These are phyloP conservation scores for Drosophila lacicola DNA, from an alignment of 2,888 invertebrate species.

Conservation along the genomic window DNA sequence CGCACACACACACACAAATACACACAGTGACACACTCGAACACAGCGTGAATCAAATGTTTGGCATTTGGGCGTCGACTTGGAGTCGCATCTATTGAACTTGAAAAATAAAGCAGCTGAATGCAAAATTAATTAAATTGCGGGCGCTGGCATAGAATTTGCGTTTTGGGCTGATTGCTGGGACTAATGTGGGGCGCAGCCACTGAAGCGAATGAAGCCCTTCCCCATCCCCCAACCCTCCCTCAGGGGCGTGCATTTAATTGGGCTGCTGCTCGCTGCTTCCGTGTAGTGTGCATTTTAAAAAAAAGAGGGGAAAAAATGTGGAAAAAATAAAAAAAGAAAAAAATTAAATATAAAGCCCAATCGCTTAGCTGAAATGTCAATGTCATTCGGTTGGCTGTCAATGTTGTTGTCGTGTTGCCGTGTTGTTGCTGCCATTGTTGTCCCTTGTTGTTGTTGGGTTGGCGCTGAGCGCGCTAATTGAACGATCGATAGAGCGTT, in stretches of 20 bases:
- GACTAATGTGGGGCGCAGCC: slow-evolving; percentile 7
- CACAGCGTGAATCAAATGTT: slow-evolving; percentile 17
- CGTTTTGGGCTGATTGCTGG: slow-evolving; percentile 11
- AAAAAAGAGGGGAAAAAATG: slow-evolving; percentile 27
- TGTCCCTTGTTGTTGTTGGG: slow-evolving; percentile 20
- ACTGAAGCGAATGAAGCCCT: slow-evolving; percentile 38
- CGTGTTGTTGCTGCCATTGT: slow-evolving; percentile 10
- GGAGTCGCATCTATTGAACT: slow-evolving; percentile 44
- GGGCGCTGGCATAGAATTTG: slow-evolving; percentile 23
- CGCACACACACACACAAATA: not conserved
- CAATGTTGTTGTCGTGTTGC: slow-evolving; percentile 21
- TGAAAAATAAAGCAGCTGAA: slow-evolving; percentile 25
- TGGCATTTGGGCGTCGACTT: slow-evolving; percentile 22
- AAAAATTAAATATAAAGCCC: slow-evolving; percentile 33
- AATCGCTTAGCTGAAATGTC: slow-evolving; percentile 71
- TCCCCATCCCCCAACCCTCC: slow-evolving; percentile 4
- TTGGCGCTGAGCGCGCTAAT: slow-evolving; percentile 63
- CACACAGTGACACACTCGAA: not conserved
- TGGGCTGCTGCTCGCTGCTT: slow-evolving; percentile 51
- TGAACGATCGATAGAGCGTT: slow-evolving; percentile 72
- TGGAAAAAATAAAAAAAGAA: slow-evolving; percentile 10
- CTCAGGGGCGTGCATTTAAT: slow-evolving; percentile 56
- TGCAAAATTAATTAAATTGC: slow-evolving; percentile 58
- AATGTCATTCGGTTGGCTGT: slow-evolving; percentile 60
- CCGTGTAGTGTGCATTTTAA: slow-evolving; percentile 57